Percentiles rank a stretch among this genome's conserved stretches.
Conservation (phyloP, 2,888 invertebrate species). For the Drosophila mettleri region DNA sequence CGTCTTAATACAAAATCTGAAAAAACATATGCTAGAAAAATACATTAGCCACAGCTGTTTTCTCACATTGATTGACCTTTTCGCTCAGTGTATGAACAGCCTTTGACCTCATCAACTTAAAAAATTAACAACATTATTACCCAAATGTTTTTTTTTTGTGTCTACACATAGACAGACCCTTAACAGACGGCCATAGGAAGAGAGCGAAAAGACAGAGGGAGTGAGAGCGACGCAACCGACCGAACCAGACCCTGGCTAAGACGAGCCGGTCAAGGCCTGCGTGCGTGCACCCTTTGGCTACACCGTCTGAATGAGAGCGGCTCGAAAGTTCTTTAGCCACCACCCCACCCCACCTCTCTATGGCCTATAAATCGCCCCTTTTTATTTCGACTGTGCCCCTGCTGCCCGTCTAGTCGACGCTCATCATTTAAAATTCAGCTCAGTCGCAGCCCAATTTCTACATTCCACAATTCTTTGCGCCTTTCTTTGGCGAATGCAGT, state of each 20-base stretch:
- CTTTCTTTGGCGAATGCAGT: conserved; percentile 75
- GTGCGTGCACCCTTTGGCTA: conserved; percentile 54
- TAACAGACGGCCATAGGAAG: background rate
- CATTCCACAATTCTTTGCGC: conserved; percentile 75
- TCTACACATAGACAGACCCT: conserved; percentile 21
- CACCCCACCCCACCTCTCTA: background rate
- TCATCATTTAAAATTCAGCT: conserved; percentile 77
- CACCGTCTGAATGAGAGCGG: conserved; percentile 48
- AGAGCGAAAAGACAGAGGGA: background rate
- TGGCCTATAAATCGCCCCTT: background rate
- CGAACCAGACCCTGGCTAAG: conserved; percentile 14
- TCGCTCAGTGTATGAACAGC: conserved; percentile 34
- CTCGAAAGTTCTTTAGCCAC: conserved; percentile 26
- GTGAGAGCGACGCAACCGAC: background rate
- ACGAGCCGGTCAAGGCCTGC: conserved; percentile 57
- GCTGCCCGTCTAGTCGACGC: conserved; percentile 6
- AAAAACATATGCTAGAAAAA: background rate
- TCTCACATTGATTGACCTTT: background rate
- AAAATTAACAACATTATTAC: conserved; percentile 80
- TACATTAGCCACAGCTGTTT: background rate
- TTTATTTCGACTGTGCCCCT: background rate
- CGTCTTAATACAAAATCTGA: too few species aligned
- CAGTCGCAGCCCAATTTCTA: conserved; percentile 76
- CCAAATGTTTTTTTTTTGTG: conserved; percentile 64
- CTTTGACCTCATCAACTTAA: conserved; percentile 70